phyloP scores from a whole-genome alignment of 2,113 vertebrate genomes.

The Stegastes partitus region DNA sequence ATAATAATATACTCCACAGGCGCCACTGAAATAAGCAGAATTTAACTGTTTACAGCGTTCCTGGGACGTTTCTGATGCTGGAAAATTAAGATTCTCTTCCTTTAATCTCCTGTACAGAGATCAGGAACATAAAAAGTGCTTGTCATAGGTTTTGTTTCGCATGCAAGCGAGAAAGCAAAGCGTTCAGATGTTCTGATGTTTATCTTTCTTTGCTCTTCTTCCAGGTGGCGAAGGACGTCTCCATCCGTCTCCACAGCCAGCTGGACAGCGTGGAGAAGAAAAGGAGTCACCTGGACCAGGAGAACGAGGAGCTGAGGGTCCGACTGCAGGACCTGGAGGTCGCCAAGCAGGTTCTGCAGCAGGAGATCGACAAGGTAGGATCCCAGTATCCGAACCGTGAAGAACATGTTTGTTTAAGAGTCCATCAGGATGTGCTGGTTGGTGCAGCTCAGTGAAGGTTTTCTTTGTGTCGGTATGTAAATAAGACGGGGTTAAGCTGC shows the following conservation, averaged over 20 bases:
- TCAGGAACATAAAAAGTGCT: neutral
- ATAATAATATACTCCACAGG: conserved; percentile 9
- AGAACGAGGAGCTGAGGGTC: conserved; percentile 95
- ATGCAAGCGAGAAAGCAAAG: neutral
- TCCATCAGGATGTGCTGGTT: no score
- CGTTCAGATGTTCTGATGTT: neutral
- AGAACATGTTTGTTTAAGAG: no score
- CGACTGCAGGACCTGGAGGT: conserved; percentile 93
- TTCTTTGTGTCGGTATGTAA: no score
- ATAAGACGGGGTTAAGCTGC: no score
- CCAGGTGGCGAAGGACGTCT: conserved; percentile 98
- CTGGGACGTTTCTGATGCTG: neutral
- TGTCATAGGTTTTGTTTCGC: neutral
- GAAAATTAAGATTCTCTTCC: neutral
- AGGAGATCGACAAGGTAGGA: conserved; percentile 95
- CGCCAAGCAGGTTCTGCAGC: conserved; percentile 96
- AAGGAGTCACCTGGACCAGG: conserved; percentile 91
- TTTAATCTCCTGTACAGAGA: conserved; percentile 18
- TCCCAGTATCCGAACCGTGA: neutral
- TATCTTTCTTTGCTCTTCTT: neutral
- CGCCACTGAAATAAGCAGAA: neutral
- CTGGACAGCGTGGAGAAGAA: conserved; percentile 95
- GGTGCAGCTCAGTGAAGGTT: no score
- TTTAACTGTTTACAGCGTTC: neutral
- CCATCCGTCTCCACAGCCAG: conserved; percentile 95